Evolutionary conservation across 2,797 vertebrate genomes (phyloP).

Genomic region (Acanthiza pusilla): DNA sequence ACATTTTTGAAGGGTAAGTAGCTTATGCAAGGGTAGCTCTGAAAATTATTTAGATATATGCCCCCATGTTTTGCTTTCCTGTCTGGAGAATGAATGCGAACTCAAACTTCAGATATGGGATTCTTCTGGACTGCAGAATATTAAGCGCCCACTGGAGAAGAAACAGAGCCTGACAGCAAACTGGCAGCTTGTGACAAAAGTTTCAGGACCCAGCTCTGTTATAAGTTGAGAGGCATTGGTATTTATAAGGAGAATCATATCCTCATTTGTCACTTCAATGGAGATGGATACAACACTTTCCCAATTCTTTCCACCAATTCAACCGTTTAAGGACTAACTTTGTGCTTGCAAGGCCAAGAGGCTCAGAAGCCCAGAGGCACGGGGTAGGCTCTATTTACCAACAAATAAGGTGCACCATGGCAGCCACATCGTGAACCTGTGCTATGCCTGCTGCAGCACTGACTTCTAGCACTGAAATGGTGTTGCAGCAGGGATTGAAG

Average conservation of each 20-base stretch:
- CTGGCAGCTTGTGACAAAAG: not conserved
- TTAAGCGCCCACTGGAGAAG: not conserved
- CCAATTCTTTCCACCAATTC: not conserved
- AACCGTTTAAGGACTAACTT: not conserved
- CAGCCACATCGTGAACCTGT: not conserved
- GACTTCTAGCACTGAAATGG: not conserved
- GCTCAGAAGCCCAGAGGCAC: not conserved
- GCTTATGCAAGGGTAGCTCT: not conserved
- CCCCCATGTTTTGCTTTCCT: not conserved
- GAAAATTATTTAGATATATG: not conserved
- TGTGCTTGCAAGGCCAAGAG: not conserved
- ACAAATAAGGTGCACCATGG: not conserved
- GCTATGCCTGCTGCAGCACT: not conserved
- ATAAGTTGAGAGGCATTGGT: not conserved
- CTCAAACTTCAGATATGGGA: not conserved
- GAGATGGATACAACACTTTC: not conserved
- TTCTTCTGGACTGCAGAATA: not conserved
- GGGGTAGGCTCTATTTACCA: not conserved
- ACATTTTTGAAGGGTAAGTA: not conserved
- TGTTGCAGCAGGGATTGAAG: not conserved
- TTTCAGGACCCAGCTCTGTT: not conserved
- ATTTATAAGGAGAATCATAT: not conserved
- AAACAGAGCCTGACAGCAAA: not conserved
- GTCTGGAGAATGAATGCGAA: not conserved
- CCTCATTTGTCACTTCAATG: not conserved